Conservation (phyloP, 2,113 vertebrate species). For the Pardalotus punctatus region DNA sequence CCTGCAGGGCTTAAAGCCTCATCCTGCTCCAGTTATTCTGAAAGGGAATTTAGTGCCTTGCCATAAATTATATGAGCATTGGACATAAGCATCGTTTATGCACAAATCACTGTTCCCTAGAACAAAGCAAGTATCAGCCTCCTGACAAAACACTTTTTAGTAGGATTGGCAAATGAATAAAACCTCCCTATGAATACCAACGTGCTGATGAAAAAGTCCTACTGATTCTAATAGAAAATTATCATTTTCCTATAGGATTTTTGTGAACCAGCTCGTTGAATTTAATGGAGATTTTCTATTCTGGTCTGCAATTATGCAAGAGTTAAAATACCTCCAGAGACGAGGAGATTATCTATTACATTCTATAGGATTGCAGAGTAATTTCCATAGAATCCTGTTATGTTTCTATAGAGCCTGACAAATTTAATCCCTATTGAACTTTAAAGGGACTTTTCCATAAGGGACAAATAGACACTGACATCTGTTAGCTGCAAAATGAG, state of each 20-base stretch:
- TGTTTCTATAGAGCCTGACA: conserved; percentile 58
- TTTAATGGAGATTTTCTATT: conserved; percentile 64
- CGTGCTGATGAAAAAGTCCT: conserved; percentile 11
- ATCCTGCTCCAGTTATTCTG: conserved; percentile 2
- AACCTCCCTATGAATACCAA: conserved; percentile 35
- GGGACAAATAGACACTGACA: conserved; percentile 60
- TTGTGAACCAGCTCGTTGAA: conserved; percentile 36
- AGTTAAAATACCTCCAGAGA: conserved; percentile 61
- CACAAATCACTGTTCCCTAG: conserved; percentile 51
- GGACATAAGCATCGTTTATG: conserved; percentile 48
- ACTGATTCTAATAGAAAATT: conserved; percentile 40
- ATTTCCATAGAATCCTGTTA: conserved; percentile 67
- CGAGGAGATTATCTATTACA: conserved; percentile 52
- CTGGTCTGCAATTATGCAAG: conserved; percentile 60
- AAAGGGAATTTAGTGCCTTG: conserved; percentile 36
- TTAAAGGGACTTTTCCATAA: conserved; percentile 51
- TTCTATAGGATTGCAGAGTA: conserved; percentile 57
- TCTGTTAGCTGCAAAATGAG: conserved; percentile 60
- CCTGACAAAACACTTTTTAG: conserved; percentile 62
- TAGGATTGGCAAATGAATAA: conserved; percentile 57
- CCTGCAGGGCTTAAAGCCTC: neutral
- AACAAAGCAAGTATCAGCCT: conserved; percentile 57
- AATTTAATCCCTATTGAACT: conserved; percentile 66
- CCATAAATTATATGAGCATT: conserved; percentile 11
- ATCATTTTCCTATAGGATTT: conserved; percentile 61